A percentile compares a stretch with the other conserved stretches of the same genome.
phyloP scores from a whole-genome alignment of 2,888 invertebrate species.

The Prosapia bicincta region DNA sequence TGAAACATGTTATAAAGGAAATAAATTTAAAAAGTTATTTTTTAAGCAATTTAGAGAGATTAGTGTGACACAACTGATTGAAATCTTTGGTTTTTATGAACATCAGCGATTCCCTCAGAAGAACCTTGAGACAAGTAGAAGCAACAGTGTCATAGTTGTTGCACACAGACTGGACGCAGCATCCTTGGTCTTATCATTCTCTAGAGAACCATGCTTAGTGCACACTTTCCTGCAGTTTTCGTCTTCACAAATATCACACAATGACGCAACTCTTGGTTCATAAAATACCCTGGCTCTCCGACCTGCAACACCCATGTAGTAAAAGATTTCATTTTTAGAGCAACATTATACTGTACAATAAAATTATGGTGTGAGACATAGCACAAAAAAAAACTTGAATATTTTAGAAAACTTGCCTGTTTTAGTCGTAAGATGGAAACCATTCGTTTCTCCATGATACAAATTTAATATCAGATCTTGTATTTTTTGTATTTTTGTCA shows the following conservation, averaged over 20 bases:
- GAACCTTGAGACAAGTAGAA: neutral
- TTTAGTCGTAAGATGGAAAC: too few species aligned
- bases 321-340: too few species aligned
- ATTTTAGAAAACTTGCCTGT: too few species aligned
- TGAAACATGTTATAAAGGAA: neutral
- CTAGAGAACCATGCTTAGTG: conserved; percentile 42
- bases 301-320: too few species aligned
- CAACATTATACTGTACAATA: too few species aligned
- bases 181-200: conserved; percentile 1
- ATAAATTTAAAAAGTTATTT: neutral
- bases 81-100: neutral
- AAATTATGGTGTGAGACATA: too few species aligned
- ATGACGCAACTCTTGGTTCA: conserved; percentile 61
- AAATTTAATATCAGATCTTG: too few species aligned
- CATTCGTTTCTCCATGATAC: too few species aligned
- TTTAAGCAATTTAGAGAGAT: neutral
- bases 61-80: neutral
- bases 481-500: too few species aligned
- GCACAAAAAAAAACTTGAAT: too few species aligned
- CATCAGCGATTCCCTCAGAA: neutral
- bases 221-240: conserved; percentile 57
- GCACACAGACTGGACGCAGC: neutral
- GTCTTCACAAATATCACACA: conserved; percentile 81
- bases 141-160: neutral
- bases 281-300: conserved; percentile 82